Conservation (phyloP, 2,113 vertebrate genomes). For the rat (Rattus norvegicus) region DNA sequence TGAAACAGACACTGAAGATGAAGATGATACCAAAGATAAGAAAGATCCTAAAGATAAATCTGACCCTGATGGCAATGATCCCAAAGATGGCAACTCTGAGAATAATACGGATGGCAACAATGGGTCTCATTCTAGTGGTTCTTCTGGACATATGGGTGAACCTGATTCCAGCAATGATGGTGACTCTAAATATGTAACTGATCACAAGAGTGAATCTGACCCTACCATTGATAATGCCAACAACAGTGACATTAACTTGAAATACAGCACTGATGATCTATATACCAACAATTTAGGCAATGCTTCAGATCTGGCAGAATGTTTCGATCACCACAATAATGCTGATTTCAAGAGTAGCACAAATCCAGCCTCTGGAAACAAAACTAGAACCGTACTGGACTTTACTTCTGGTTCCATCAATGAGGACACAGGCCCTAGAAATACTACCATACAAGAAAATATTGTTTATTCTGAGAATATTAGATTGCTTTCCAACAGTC, state of each 20-base stretch:
- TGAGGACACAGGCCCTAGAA: neutral
- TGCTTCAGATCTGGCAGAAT: neutral
- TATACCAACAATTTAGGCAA: neutral
- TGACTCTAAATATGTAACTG: slow-evolving; percentile 42
- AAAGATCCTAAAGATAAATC: slow-evolving; percentile 71
- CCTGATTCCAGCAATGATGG: slow-evolving; percentile 31
- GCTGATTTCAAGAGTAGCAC: neutral
- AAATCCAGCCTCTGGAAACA: neutral
- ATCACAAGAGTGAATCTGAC: slow-evolving; percentile 6
- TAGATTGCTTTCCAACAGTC: neutral
- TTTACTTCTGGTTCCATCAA: neutral
- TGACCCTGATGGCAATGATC: slow-evolving; percentile 58
- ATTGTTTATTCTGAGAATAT: neutral
- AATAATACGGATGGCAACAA: slow-evolving; percentile 35
- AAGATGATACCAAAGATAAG: slow-evolving; percentile 52
- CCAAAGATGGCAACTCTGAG: slow-evolving; percentile 55
- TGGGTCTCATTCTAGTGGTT: slow-evolving; percentile 13
- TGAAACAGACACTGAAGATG: slow-evolving; percentile 62
- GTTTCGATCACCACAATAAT: neutral
- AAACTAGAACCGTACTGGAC: neutral
- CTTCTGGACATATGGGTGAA: slow-evolving; percentile 34
- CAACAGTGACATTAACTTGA: slow-evolving; percentile 30
- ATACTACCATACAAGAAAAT: neutral
- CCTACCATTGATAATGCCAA: neutral
- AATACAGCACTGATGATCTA: slow-evolving; percentile 10